Evolutionary conservation across 2,797 vertebrate species (phyloP).

Genomic region (Pipistrellus pygmaeus): DNA sequence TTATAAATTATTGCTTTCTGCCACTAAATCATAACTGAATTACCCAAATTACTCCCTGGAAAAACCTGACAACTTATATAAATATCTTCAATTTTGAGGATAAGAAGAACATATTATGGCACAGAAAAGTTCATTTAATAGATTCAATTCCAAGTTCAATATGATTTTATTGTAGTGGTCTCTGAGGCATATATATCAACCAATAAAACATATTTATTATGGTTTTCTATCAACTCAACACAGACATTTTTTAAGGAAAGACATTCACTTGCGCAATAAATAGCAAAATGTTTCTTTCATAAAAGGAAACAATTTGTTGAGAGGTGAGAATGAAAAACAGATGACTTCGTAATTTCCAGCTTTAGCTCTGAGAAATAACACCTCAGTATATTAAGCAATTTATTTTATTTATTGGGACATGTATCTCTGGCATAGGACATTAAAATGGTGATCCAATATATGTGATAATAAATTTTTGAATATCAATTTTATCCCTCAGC

Average conservation of each 20-base stretch:
- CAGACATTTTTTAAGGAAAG: constrained; percentile 29
- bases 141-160: constrained; percentile 46
- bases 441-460: background rate
- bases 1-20: constrained; percentile 47
- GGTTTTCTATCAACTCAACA: constrained; percentile 51
- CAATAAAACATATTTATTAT: constrained; percentile 26
- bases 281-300: background rate
- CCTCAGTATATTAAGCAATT: background rate
- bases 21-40: constrained; percentile 45
- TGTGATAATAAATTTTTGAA: background rate
- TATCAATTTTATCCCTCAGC: background rate
- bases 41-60: constrained; percentile 36
- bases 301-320: constrained; percentile 53
- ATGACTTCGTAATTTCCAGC: constrained; percentile 36
- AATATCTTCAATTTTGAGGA: constrained; percentile 50
- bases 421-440: background rate
- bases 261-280: background rate
- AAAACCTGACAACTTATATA: constrained; percentile 31
- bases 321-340: background rate
- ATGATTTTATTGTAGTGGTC: constrained; percentile 47
- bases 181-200: constrained; percentile 49
- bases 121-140: constrained; percentile 40
- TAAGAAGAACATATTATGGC: constrained; percentile 6
- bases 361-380: constrained; percentile 15
- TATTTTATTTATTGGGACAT: background rate